Base-by-base conservation (phyloP, 1,140 invertebrate species). In the Magallana ariakensis region DNA sequence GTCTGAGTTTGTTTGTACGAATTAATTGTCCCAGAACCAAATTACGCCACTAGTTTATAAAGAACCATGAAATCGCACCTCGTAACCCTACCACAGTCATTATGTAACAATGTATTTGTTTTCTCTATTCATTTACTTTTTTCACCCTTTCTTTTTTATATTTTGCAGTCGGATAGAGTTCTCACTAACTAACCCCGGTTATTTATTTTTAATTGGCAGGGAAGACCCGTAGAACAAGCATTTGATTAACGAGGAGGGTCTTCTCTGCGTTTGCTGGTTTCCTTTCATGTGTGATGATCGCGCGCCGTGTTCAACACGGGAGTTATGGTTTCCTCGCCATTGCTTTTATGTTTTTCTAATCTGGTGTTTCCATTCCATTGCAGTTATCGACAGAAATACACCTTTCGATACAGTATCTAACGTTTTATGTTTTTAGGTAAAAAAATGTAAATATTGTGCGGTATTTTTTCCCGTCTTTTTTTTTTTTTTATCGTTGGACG, bases 291-390 rank as follows among this genome's bases (percentile, higher is more conserved):
- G 66, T 33, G 66, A 46, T 46, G 33, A 33, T 75, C 66, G 11
- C 66, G 66, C 66, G 66, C 11, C 10, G 66, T 10, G 66, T 26
- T 75, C 66, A 19, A 11, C 22, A 13, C 22, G 66, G 22, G 66
- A 26, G 22, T 75, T 75, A 75, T 75, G 66, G 22, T 75, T 22
- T 19, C 66, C 15, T 11, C 15, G 13, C 66, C 66, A 22, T 33
- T 1, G 66, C 26, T 75, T 54, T 82, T 54, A 82, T 55, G 80
- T 82, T 55, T 82, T 82, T 82, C 54, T 82, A 54, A 82, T 82
- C 80, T 82, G 80, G 46, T 19, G 46, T 82, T 82, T 82, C 80
- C 80, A 82, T 82, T 82, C 54, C 80, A 54, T 19, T 82, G 53
- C 80, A 82, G 54, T 82, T 82, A 82, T 55, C 46, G 54, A 53